Conservation (phyloP, 1,140 invertebrate species). For the Drosophila mojavensis region DNA sequence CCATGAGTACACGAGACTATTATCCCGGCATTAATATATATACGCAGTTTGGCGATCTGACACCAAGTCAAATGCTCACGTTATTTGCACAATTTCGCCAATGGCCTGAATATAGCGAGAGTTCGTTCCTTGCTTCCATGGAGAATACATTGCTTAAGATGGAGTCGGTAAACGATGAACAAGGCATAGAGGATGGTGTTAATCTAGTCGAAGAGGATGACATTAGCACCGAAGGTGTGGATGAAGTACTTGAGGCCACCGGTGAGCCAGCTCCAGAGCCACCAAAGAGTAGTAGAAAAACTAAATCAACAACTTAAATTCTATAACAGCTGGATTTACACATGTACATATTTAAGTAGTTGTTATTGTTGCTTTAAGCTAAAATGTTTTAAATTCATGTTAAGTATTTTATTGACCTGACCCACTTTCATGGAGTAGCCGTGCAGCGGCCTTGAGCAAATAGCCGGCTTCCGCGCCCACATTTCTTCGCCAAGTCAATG, state of each 20-base stretch:
- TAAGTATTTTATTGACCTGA: background rate
- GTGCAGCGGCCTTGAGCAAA: constrained; percentile 45
- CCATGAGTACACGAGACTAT: constrained; percentile 65
- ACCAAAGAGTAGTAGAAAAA: constrained; percentile 36
- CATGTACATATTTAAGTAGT: constrained; percentile 30
- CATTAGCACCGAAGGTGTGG: constrained; percentile 42
- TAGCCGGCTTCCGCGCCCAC: constrained; percentile 65
- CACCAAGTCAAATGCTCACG: constrained; percentile 85
- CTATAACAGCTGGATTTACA: background rate
- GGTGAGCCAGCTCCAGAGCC: background rate
- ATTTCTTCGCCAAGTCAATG: constrained; percentile 66
- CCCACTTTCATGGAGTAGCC: background rate
- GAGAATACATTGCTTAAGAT: constrained; percentile 84
- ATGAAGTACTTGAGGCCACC: constrained; percentile 51
- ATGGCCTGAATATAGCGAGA: constrained; percentile 87
- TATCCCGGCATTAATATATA: constrained; percentile 87
- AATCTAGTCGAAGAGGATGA: constrained; percentile 75
- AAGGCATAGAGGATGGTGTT: constrained; percentile 58
- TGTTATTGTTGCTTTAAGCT: constrained; percentile 28
- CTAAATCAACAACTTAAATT: constrained; percentile 30
- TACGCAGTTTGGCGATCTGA: constrained; percentile 87
- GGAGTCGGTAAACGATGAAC: constrained; percentile 69
- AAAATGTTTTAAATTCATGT: constrained; percentile 24
- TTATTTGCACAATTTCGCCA: constrained; percentile 85
- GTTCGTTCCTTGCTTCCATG: constrained; percentile 85